Percentiles rank a stretch among this genome's conserved stretches.
phyloP scores from a whole-genome alignment of 1,140 invertebrate species.

The Drosophila varians region DNA sequence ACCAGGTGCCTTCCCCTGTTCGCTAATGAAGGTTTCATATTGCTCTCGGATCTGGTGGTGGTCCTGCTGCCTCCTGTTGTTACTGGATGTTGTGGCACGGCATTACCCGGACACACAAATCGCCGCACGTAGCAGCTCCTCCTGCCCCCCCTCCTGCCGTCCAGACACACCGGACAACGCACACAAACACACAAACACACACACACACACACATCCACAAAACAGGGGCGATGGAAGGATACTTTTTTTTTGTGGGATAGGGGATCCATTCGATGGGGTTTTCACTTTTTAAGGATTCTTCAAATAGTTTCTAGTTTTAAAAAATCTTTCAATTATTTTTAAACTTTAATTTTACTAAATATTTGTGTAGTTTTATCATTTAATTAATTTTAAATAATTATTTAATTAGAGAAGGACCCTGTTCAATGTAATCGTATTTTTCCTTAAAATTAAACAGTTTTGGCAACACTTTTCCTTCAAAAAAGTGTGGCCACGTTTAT shows the following conservation, averaged over 20 bases:
- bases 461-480: background rate
- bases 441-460: background rate
- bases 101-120: conserved; percentile 44
- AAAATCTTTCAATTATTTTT: too few species aligned
- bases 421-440: too few species aligned
- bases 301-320: too few species aligned
- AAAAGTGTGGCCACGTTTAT: too few species aligned
- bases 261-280: too few species aligned
- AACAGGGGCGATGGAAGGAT: background rate
- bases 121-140: conserved; percentile 66
- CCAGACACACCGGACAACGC: conserved; percentile 21
- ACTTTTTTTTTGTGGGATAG: too few species aligned
- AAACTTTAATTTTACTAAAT: too few species aligned
- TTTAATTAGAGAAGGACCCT: too few species aligned
- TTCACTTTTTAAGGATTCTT: too few species aligned
- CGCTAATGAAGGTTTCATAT: conserved; percentile 73
- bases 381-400: background rate
- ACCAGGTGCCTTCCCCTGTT: conserved; percentile 9
- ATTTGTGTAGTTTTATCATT: too few species aligned
- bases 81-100: conserved; percentile 27
- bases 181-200: conserved; percentile 7
- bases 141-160: conserved; percentile 28
- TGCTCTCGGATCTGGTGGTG: conserved; percentile 37
- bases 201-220: background rate
- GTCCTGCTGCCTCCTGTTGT: conserved; percentile 1